Evolutionary conservation across 2,888 invertebrate genomes (phyloP).

Genomic region (Archips crataeganus): DNA sequence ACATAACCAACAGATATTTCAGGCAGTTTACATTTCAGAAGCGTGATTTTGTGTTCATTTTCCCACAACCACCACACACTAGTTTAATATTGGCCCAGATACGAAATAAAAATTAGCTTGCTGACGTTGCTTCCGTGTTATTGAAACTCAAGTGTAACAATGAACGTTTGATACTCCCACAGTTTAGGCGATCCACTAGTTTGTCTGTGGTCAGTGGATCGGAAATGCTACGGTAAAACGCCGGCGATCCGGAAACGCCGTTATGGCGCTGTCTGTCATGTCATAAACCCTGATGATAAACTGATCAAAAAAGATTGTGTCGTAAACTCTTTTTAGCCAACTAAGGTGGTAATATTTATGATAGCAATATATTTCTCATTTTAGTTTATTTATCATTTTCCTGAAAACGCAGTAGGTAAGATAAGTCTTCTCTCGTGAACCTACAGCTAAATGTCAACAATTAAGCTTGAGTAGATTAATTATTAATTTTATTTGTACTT

Average conservation of each 20-base stretch:
- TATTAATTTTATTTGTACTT: background rate
- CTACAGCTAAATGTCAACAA: background rate
- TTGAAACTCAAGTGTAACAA: slow-evolving; percentile 26
- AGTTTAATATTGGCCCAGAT: slow-evolving; percentile 23
- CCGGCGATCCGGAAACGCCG: slow-evolving; percentile 60
- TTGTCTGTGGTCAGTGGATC: slow-evolving; percentile 68
- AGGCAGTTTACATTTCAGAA: too few relatives aligned
- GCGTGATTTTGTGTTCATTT: background rate
- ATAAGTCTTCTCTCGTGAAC: background rate
- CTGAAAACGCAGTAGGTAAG: background rate
- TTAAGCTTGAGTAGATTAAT: background rate
- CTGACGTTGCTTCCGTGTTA: slow-evolving; percentile 6
- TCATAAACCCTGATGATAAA: slow-evolving; percentile 17
- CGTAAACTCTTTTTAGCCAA: slow-evolving; percentile 8
- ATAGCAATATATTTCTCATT: too few relatives aligned
- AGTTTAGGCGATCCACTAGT: slow-evolving; percentile 44
- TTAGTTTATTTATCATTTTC: too few relatives aligned
- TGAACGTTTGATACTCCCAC: slow-evolving; percentile 25
- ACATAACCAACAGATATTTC: background rate
- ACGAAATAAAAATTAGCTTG: background rate
- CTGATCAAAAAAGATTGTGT: slow-evolving; percentile 22
- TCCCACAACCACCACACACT: background rate
- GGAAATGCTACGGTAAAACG: slow-evolving; percentile 69
- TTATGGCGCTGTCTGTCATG: slow-evolving; percentile 45
- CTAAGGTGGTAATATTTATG: too few relatives aligned